Base-by-base conservation (phyloP, 2,888 invertebrate species). In the Caradrina clavipalpis region DNA sequence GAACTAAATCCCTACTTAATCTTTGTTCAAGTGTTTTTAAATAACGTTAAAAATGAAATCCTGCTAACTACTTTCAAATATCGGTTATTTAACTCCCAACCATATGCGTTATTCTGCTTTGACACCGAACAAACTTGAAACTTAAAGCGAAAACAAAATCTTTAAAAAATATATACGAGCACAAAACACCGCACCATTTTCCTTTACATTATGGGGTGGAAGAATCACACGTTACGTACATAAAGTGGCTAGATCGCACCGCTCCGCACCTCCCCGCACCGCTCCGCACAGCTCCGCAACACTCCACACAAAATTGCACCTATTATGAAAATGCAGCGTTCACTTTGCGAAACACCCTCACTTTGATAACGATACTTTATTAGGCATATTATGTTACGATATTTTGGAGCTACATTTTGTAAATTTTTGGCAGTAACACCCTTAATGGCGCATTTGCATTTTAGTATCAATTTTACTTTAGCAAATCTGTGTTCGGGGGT, bases 271-370 rank as follows among this genome's bases (percentile, higher is more conserved):
- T 21, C 26, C 21, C 68, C 62, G 22, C 45, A 1, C 15, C 61
- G 19, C 42, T n/a, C 57, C 66, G 45, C 69, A n/a, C 49, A 61
- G 45, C 56, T 53, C 78, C 79, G 60, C 49, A 50, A 51, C 74
- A 49, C 68, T 50, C 62, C 55, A 55, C 51, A 76, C 75, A 54
- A 76, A 76, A 76, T 76, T 74, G 76, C 80, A 79, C 75, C 76
- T 79, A 76, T 76, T 76, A 76, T 80, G 76, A 76, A 76, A 76
- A 76, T 79, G 76, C 76, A 76, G 59, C 80, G 76, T 74, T 74
- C 76, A 76, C 76, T 76, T 76, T 76, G 59, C 75, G 58, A 62
- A 76, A 62, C 62, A 59, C 80, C 80, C 67, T 62, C 74, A 62
- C 75, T 79, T 67, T 59, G 76, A 79, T 74, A 79, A 74, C 75